Conservation (phyloP, 1,140 invertebrate species). For the Notospermus geniculatus region DNA sequence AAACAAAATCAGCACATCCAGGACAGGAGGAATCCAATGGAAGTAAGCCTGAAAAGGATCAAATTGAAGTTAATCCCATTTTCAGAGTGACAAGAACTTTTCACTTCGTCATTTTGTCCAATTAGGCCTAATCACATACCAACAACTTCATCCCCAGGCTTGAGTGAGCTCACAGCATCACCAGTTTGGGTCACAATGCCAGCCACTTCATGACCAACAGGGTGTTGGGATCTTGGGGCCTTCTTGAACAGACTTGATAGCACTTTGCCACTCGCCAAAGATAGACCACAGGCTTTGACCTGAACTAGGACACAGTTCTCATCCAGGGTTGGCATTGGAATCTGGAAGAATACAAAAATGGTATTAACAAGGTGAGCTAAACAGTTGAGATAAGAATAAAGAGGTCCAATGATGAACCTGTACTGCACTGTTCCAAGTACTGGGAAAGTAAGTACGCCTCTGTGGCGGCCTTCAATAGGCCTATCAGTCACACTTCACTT, state of each 20-base stretch:
- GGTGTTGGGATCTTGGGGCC: constrained; percentile 30
- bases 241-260: constrained; percentile 41
- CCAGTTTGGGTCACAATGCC: constrained; percentile 55
- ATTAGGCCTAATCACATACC: too few species aligned
- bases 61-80: constrained; percentile 21
- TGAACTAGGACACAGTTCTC: constrained; percentile 55
- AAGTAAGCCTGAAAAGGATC: constrained; percentile 51
- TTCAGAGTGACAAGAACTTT: constrained; percentile 8
- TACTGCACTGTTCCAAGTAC: too few species aligned
- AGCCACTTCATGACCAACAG: constrained; percentile 56
- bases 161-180: constrained; percentile 51
- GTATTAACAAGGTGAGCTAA: too few species aligned
- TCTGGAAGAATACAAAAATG: constrained; percentile 18
- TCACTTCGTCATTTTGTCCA: not conserved
- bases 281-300: constrained; percentile 58
- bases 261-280: constrained; percentile 44
- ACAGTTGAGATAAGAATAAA: too few species aligned
- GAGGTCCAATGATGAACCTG: too few species aligned
- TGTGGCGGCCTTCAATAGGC: too few species aligned
- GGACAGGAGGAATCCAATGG: constrained; percentile 56
- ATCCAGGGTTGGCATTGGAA: constrained; percentile 40
- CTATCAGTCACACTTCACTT: too few species aligned
- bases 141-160: constrained; percentile 56
- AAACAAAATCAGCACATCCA: constrained; percentile 57
- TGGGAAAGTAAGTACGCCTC: too few species aligned